Evolutionary conservation across 2,113 vertebrate genomes (phyloP), one percentile per base, ranked within the genome.

Genomic region (Paramormyrops kingsleyae): DNA sequence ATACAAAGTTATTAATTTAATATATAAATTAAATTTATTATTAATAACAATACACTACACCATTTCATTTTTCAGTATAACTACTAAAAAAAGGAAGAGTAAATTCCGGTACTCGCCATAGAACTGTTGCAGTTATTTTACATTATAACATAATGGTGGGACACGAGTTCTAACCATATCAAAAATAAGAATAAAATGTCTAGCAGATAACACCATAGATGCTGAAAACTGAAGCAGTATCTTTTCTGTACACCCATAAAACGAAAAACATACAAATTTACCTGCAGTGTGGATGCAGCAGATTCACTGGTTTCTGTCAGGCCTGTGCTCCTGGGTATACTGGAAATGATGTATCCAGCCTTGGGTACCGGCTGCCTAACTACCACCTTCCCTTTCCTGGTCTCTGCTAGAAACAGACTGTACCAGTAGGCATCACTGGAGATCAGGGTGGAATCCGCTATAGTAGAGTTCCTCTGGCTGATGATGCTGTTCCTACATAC

Each of bases 231-330:
- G 8, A 70, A 13, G 27, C 66, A 35, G 27, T 13, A 31, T 1
- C 6, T 70, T 70, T 27, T 44, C 6, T 83, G 3, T 44, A 17
- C 8, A 3, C 1, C 15, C 35, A 83, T 21, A 46, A 46, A 39
- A 83, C 35, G 46, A 83, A 83, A 17, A 46, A 46, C 10, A 35
- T 44, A 83, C 17, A 17, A 31, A 46, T 39, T 62, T 66, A 88
- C 87, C 87, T 88, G 87, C 35, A 88, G 87, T 21, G 87, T 88
- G 53, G 87, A 88, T 0, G 87, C 87, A 21, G 53, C 59, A 27
- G 87, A 88, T 2, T 62, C 53, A 56, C 86, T 87, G 27, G 86
- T 87, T 13, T 87, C 86, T 39, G 86, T 87, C 86, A 87, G 86
- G 15, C 86, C 87, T 10, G 56, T 88, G 59, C 87, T 70, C 56